A percentile compares a stretch with the other conserved stretches of the same genome.
phyloP scores from a whole-genome alignment of 35 echinoderm and acorn worm species.

The Heliocidaris tuberculata region DNA sequence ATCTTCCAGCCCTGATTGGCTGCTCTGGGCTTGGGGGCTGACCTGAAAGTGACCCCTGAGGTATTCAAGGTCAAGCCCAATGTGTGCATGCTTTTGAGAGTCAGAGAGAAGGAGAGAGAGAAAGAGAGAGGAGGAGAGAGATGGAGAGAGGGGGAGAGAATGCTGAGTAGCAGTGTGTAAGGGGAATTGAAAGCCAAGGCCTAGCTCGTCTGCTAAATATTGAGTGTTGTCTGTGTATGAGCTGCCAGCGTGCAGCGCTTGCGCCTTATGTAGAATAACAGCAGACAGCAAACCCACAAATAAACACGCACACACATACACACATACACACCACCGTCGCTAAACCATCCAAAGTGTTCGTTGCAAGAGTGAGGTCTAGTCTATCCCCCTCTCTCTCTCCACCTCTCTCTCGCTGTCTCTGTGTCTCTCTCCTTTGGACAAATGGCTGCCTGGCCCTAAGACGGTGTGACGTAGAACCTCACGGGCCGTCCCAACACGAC shows the following conservation, averaged over 20 bases:
- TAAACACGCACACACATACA: neutral
- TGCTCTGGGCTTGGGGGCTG: neutral
- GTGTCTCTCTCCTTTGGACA: neutral
- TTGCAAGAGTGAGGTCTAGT: neutral
- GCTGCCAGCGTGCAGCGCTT: neutral
- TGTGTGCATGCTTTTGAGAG: neutral
- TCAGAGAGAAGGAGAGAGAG: neutral
- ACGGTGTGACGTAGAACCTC: neutral
- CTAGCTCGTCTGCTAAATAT: conserved; percentile 27
- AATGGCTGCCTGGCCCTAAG: conserved; percentile 13
- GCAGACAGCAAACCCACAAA: neutral
- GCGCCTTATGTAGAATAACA: neutral
- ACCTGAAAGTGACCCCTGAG: conserved; percentile 36
- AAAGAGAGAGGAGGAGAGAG: neutral
- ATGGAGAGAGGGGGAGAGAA: neutral
- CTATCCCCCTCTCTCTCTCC: neutral
- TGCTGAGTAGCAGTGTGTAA: neutral
- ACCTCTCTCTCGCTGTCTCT: neutral
- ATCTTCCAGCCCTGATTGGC: conserved; percentile 41
- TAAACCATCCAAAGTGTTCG: neutral
- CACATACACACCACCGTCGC: neutral
- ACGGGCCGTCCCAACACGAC: neutral
- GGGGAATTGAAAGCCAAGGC: conserved; percentile 34
- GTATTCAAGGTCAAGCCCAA: conserved; percentile 46
- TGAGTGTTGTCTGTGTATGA: conserved; percentile 22